Base-by-base conservation (phyloP, 2,797 vertebrate species). In the Phalloptychus januarius region DNA sequence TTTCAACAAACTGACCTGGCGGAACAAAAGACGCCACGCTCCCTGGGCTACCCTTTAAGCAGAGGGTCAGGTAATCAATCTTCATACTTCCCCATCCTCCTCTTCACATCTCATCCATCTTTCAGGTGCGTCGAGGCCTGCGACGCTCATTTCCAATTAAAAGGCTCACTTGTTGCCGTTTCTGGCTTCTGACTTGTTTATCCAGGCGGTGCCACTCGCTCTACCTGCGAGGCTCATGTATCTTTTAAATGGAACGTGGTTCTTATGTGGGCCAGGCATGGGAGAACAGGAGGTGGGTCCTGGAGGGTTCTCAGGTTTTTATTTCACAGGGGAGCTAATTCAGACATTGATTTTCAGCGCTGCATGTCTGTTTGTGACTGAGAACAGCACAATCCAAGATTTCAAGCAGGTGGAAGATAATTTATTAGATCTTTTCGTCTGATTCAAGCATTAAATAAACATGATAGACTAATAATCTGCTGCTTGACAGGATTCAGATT, bases 281-380 rank as follows among this genome's bases (percentile, higher is more conserved):
- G 50, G 54, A 20, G 71, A 36, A 77, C 38, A 42, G 65, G 65
- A 67, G 84, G 72, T 54, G 75, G 69, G 76, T 1, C 2, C 70
- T 42, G 67, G 45, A 81, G 84, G 74, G 54, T 83, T 77, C 72
- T 81, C 48, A 10, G 89, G 90, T 89, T 94, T 90, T 89, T 76
- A 82, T 92, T 94, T 91, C 90, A 92, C 87, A 20, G 7, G 67
- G 42, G 70, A 84, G 83, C 74, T 83, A 80, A 80, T 87, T 91
- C 85, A 93, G 91, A 94, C 90, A 92, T 88, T 90, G 91, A 94
- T 95, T 95, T 94, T 93, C 88, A 82, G 79, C 85, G 83, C 90
- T 86, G 91, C 84, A 80, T 87, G 65, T 83, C 90, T 89, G 12
- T 91, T 88, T 88, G 87, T 82, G 85, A 76, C 75, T 10, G 61